Base-by-base conservation (phyloP, 1,140 invertebrate genomes). In the Trachymyrmex septentrionalis region DNA sequence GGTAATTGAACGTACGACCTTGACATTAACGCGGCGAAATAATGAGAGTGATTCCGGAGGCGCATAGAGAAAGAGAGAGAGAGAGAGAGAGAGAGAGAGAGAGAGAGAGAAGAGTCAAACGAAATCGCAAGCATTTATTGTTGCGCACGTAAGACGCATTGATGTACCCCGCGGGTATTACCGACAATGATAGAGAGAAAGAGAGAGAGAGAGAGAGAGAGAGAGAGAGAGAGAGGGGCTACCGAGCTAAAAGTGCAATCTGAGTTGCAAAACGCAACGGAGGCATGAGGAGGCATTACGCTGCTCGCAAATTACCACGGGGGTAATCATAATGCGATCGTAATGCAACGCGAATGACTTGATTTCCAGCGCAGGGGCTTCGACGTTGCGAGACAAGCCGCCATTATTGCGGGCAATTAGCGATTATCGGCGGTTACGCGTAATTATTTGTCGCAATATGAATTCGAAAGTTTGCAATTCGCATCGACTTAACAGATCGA, bases 241-340 rank as follows among this genome's bases (percentile, higher is more conserved):
- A 61, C 21, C 34, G 38, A 84, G 69, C 61, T 89, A 90, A 90
- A 90, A 90, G 80, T 85, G 86, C 88, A 90, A 87, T 87, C 55
- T 86, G 75, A 89, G 88, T 90, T 90, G 88, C 89, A 90, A 90
- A 90, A 90, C 88, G 89, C 77, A 77, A 81, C 80, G 80, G 67
- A 21, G 69, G 75, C 75, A 87, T 89, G 80, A 80, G 57, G 73
- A 73, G 86, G 88, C 89, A 91, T 91, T 91, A 86, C 44, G 72
- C 53, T 69, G 86, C 89, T 90, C 89, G 89, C 76, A 91, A 91
- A 91, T 91, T 90, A 88, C 89, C 76, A 63, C 50, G 81, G 88
- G 48, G 63, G 86, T 91, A 91, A 91, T 90, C 86, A 90, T 91
- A 91, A 91, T 90, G 86, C 89, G 89, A 91, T 91, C 89, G 89